Conservation (phyloP, 1,140 invertebrate genomes). For the Ditylenchus dipsaci region DNA sequence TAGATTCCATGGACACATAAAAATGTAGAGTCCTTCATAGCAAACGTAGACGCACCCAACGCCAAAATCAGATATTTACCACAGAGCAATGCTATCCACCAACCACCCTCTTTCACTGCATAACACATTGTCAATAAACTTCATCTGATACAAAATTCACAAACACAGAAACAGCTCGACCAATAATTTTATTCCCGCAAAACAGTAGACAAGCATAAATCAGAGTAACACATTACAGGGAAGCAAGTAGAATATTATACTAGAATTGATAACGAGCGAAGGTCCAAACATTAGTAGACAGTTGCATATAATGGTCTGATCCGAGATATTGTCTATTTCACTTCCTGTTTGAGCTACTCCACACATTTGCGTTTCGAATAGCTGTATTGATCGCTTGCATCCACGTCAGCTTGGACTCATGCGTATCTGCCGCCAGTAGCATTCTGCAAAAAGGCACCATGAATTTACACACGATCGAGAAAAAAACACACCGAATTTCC, state of each 20-base stretch:
- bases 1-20: constrained; percentile 42
- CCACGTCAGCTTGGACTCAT: constrained; percentile 16
- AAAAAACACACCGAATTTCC: constrained; percentile 13
- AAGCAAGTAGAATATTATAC: no score
- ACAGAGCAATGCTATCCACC: constrained; percentile 1
- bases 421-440: constrained; percentile 33
- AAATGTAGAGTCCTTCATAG: constrained; percentile 40
- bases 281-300: not conserved
- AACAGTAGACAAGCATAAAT: no score
- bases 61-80: constrained; percentile 26
- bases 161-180: no score
- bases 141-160: no score
- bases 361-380: constrained; percentile 30
- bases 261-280: constrained; percentile 3
- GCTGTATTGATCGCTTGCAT: constrained; percentile 24
- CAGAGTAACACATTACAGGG: no score
- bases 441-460: constrained; percentile 6
- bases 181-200: no score
- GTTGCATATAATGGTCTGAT: not conserved
- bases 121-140: not conserved
- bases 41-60: constrained; percentile 21
- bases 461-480: not conserved
- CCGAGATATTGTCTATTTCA: not conserved
- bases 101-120: not conserved
- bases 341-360: not conserved